Conservation (phyloP, 2,113 vertebrate species). For the Corythoichthys intestinalis region DNA sequence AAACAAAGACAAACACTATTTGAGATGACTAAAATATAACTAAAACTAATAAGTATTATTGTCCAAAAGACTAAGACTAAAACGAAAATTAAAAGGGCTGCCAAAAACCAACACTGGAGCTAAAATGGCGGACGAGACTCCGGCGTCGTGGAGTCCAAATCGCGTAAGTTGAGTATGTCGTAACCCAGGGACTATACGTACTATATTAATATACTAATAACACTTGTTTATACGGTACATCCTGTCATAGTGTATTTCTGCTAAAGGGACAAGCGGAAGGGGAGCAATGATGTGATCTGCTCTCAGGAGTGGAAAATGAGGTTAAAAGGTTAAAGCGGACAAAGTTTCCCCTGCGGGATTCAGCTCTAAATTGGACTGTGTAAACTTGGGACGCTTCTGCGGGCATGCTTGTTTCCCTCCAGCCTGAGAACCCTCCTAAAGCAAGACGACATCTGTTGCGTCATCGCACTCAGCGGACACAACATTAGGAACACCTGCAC, state of each 20-base stretch:
- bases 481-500: background rate
- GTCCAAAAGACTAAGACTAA: too few relatives aligned
- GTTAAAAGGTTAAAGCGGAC: slow-evolving; percentile 64
- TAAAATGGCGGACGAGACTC: too few relatives aligned
- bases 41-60: too few relatives aligned
- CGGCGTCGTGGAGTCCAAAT: too few relatives aligned
- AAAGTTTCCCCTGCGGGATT: slow-evolving; percentile 61
- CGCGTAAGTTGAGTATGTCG: too few relatives aligned
- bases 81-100: too few relatives aligned
- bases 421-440: slow-evolving; percentile 34
- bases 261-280: slow-evolving; percentile 41
- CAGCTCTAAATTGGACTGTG: slow-evolving; percentile 60
- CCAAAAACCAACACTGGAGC: too few relatives aligned
- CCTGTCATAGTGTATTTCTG: slow-evolving; percentile 26
- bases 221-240: background rate
- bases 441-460: background rate
- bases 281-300: slow-evolving; percentile 49
- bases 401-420: slow-evolving; percentile 69
- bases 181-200: too few relatives aligned
- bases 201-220: background rate
- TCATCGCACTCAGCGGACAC: background rate
- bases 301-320: slow-evolving; percentile 73
- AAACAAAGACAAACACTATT: too few relatives aligned
- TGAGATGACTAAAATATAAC: too few relatives aligned
- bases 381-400: slow-evolving; percentile 62